Base-by-base conservation (phyloP, 2,888 invertebrate genomes). In the Bursaphelenchus okinawaensis region DNA sequence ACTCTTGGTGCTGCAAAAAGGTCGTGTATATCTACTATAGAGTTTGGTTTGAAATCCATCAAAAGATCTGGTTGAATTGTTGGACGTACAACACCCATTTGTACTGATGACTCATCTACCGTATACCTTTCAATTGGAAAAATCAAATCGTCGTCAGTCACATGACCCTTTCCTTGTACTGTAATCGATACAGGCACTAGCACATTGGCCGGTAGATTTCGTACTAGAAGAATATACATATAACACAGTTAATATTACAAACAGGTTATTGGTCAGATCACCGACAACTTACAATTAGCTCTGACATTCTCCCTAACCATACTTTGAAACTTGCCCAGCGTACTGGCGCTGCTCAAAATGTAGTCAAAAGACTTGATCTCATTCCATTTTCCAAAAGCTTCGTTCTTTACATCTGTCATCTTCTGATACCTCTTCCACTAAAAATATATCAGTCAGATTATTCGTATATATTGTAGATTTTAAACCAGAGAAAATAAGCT, bases 341-440 rank as follows among this genome's bases (percentile, higher is more conserved):
- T 4, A 16, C 16, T 4, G 12, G 1, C 16, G n/a, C 6, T 40
- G 12, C 16, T 40, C 40, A 40, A 40, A 40, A 40, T 12, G 6
- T 16, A 40, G n/a, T 40, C 40, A 40, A 40, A 40, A 40, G 40
- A 40, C 40, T 40, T 20, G 2, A 26, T 19, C 2, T 52, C 24
- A 9, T 26, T 29, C 60, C 60, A 59, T 20, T 1, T 22, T 9
- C 60, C 60, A 29, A 59, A 20, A 4, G 51, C 23, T 9, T 9
- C 19, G 16, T 6, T 1, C 12, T 51, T 24, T n/a, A 24, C 12
- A 9, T 19, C 19, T 27, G 50, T 4, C 50, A 59, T 40, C 24
- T 59, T 59, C 9, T 55, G 12, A 29, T 59, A 59, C 22, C 60
- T 31, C 51, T 59, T 59, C 60, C 60, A 59, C 60, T 59, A 3